Conservation (phyloP, 2,888 invertebrate species). For the Carcina quercana region DNA sequence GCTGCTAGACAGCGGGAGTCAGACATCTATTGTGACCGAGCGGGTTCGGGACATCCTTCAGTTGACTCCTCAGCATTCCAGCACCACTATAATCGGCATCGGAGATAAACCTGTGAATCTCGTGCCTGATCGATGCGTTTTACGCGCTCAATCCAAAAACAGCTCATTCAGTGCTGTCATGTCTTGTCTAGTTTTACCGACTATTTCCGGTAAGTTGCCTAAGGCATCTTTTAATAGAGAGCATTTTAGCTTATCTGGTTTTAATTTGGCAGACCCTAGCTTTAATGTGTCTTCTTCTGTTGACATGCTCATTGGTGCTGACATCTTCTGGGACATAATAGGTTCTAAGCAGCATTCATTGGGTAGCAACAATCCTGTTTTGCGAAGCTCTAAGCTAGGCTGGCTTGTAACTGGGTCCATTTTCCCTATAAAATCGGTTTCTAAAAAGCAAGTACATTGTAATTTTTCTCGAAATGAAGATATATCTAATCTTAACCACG, state of each 20-base stretch:
- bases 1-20: constrained; percentile 1
- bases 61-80: constrained; percentile 4
- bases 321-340: constrained; percentile 1
- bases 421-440: neutral
- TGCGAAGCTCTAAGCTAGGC: neutral
- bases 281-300: neutral
- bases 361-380: neutral
- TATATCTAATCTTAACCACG: neutral
- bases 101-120: neutral
- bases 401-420: constrained; percentile 1
- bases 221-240: neutral
- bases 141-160: neutral
- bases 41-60: neutral
- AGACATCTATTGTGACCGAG: neutral
- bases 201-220: neutral
- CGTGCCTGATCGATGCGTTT: neutral
- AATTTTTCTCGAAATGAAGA: constrained; percentile 1
- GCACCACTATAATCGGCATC: constrained; percentile 1
- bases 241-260: neutral
- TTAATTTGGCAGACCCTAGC: constrained; percentile 1
- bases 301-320: too few relatives aligned
- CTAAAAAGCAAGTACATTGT: neutral
- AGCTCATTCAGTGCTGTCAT: neutral
- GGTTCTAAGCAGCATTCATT: neutral
- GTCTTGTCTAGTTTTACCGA: neutral